Evolutionary conservation across 2,113 vertebrate genomes (phyloP).

Genomic region (Muntiacus reevesi): DNA sequence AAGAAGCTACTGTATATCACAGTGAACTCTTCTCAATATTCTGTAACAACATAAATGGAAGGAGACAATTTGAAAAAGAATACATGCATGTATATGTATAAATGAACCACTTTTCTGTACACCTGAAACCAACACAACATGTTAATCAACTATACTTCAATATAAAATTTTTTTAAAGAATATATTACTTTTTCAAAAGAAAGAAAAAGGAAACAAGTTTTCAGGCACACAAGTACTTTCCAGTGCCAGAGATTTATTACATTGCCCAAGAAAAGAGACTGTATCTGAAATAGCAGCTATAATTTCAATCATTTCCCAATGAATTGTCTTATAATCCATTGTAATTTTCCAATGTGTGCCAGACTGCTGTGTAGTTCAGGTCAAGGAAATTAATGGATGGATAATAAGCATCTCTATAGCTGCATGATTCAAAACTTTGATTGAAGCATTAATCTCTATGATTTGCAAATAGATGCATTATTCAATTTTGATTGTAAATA

Average conservation of each 20-base stretch:
- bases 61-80: background rate
- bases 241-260: background rate
- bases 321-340: slow-evolving; percentile 30
- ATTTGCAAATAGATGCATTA: background rate
- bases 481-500: background rate
- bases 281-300: background rate
- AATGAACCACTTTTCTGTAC: background rate
- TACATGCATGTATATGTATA: background rate
- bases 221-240: background rate
- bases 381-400: background rate
- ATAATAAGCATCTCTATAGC: background rate
- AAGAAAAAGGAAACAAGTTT: background rate
- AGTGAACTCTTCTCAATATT: background rate
- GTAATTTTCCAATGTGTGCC: background rate
- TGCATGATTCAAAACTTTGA: background rate
- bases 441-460: background rate
- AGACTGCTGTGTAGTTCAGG: background rate
- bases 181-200: background rate
- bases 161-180: background rate
- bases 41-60: background rate
- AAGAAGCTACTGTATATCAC: background rate
- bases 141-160: background rate
- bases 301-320: background rate
- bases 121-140: background rate
- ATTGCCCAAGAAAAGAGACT: background rate